phyloP scores from a whole-genome alignment of 2,888 invertebrate genomes.

The Plebejus anna region DNA sequence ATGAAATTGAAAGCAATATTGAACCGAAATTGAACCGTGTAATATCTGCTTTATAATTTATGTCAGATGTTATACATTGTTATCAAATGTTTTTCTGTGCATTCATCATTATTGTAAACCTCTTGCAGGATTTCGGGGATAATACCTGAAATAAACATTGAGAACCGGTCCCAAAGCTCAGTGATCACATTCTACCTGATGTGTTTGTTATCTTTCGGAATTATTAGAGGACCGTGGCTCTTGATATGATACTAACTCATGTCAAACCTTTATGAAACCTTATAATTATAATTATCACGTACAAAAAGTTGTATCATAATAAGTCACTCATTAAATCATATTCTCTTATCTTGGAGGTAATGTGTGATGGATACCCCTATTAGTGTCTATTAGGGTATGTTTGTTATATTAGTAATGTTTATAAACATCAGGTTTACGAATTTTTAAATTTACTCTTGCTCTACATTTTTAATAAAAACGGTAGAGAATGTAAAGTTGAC shows the following conservation, averaged over 20 bases:
- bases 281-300: slow-evolving; percentile 16
- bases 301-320: slow-evolving; percentile 15
- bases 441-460: too few species aligned
- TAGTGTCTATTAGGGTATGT: neutral
- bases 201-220: neutral
- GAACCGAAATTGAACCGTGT: too few species aligned
- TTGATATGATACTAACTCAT: slow-evolving; percentile 5
- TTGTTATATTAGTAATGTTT: neutral
- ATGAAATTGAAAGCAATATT: too few species aligned
- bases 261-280: slow-evolving; percentile 14
- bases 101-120: slow-evolving; percentile 5
- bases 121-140: neutral
- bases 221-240: slow-evolving; percentile 3
- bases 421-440: too few species aligned
- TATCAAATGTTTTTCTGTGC: slow-evolving; percentile 10
- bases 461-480: too few species aligned
- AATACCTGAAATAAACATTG: neutral
- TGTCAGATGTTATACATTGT: slow-evolving; percentile 15
- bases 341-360: neutral
- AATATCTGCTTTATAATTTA: neutral
- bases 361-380: slow-evolving; percentile 4
- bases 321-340: slow-evolving; percentile 17
- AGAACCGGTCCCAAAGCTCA: slow-evolving; percentile 10
- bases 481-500: neutral
- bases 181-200: slow-evolving; percentile 9